Percentiles rank a stretch among this genome's conserved stretches.
phyloP scores from a whole-genome alignment of 2,888 invertebrate species.

The Plagodis dolabraria region DNA sequence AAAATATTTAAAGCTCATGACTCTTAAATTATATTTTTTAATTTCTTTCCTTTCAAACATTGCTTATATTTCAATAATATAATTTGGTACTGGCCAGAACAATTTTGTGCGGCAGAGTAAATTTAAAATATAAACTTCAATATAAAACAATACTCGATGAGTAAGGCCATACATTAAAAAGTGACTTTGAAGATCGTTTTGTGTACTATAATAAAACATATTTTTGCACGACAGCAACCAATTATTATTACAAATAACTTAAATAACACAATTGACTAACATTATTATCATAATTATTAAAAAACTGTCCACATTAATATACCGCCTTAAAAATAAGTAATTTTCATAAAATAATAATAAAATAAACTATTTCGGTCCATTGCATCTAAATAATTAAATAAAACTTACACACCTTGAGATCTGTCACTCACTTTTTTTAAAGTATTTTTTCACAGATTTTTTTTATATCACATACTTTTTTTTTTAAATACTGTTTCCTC shows the following conservation, averaged over 20 bases:
- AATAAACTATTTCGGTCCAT: conserved; percentile 55
- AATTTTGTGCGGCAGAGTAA: too few species aligned
- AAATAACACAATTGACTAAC: conserved; percentile 57
- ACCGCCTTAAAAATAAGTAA: conserved; percentile 42
- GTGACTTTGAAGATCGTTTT: background rate
- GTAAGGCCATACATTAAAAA: background rate
- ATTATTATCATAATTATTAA: conserved; percentile 30
- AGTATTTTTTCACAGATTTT: conserved; percentile 71
- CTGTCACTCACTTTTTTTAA: conserved; percentile 80
- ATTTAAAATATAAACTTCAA: too few species aligned
- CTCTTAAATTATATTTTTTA: too few species aligned
- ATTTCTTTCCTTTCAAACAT: too few species aligned
- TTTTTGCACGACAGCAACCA: conserved; percentile 20
- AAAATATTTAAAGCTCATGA: too few species aligned
- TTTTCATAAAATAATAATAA: conserved; percentile 43
- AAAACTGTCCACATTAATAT: conserved; percentile 40
- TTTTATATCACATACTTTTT: conserved; percentile 77
- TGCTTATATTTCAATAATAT: too few species aligned
- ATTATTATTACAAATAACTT: conserved; percentile 13
- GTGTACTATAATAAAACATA: conserved; percentile 12
- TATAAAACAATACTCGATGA: background rate
- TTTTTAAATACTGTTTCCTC: conserved; percentile 62
- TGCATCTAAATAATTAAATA: conserved; percentile 69
- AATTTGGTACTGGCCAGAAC: too few species aligned
- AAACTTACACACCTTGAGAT: conserved; percentile 78